Evolutionary conservation across 1,140 invertebrate species (phyloP).

Genomic region (Euura saliciscinereae): DNA sequence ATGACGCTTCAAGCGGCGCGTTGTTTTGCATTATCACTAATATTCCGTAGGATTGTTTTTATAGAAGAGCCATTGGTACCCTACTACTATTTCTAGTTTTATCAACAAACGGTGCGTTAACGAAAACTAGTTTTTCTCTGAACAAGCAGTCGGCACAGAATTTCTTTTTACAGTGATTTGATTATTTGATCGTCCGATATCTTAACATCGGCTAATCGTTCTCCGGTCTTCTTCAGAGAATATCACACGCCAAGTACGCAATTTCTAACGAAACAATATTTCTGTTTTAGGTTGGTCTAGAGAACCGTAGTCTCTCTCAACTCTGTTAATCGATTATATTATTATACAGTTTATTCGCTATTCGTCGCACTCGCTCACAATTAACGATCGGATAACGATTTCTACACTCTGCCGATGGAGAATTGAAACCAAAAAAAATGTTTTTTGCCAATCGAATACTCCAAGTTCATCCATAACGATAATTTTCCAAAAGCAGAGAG

Average conservation of each 20-base stretch:
- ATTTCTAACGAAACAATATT: background rate
- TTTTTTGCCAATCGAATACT: background rate
- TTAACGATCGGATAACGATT: no score
- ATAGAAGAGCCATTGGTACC: background rate
- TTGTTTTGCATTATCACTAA: background rate
- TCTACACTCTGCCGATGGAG: no score
- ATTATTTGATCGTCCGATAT: no score
- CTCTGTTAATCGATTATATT: background rate
- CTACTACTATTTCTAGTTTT: background rate
- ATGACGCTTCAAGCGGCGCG: conserved; percentile 44
- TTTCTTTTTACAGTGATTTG: no score
- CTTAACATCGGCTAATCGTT: background rate
- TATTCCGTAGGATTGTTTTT: background rate
- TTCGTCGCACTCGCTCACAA: background rate
- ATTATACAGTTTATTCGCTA: background rate
- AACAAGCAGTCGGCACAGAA: background rate
- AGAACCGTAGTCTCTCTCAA: background rate
- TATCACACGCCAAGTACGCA: background rate
- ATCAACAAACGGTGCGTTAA: background rate
- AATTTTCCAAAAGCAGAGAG: background rate
- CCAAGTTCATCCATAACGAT: background rate
- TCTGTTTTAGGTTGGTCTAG: conserved; percentile 5
- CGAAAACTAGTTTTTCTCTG: background rate
- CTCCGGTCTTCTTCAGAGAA: background rate
- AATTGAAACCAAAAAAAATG: no score